Evolutionary conservation across 2,113 vertebrate species (phyloP).

Genomic region (Amblyornis subalaris): DNA sequence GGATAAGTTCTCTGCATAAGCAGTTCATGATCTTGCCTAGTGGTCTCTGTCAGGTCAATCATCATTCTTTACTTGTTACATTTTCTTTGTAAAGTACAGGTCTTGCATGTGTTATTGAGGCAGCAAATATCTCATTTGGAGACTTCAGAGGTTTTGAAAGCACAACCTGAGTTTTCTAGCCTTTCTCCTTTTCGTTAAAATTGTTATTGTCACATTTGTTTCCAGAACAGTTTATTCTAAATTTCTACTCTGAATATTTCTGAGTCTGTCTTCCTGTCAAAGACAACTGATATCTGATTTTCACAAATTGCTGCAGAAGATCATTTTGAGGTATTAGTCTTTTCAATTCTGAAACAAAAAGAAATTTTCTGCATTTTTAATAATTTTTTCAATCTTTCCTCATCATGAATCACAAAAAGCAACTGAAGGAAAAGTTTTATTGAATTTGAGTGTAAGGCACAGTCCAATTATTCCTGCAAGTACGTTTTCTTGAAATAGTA

Average conservation of each 20-base stretch:
- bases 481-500: not conserved
- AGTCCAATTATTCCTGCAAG: not conserved
- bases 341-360: not conserved
- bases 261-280: not conserved
- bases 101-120: not conserved
- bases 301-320: not conserved
- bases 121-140: conserved; percentile 11
- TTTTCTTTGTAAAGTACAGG: not conserved
- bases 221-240: not conserved
- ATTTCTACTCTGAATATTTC: not conserved
- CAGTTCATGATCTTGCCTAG: not conserved
- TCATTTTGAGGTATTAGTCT: not conserved
- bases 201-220: not conserved
- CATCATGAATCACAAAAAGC: not conserved
- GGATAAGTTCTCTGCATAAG: not conserved
- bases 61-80: not conserved
- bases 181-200: conserved; percentile 26
- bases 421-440: not conserved
- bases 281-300: not conserved
- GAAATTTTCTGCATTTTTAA: not conserved
- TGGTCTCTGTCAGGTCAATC: not conserved
- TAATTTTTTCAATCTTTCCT: not conserved
- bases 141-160: not conserved
- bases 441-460: not conserved
- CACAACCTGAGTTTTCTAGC: not conserved